Base-by-base conservation (phyloP, 2,113 vertebrate genomes). In the Trichomycterus rosablanca region DNA sequence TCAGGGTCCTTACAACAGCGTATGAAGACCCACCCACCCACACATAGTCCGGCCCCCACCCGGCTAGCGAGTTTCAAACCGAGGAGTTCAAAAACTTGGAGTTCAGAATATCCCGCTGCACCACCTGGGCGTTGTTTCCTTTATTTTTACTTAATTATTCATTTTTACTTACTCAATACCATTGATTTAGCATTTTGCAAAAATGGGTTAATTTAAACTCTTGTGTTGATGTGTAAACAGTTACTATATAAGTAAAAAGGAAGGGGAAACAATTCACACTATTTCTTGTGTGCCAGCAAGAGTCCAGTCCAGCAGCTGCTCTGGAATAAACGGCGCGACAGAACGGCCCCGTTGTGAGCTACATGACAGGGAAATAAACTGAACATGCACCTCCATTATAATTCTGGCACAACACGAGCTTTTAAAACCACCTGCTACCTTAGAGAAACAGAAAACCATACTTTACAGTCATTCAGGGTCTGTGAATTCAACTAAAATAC, bases 281-380 rank as follows among this genome's bases (percentile, higher is more conserved):
- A 30, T 15, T 18, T 51, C 49, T 26, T 30, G 16, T 32, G 14
- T 3, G 7, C 45, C 18, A n/a, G 20, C 26, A 54, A 20, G 26
- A 23, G 40, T 35, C 18, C 45, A 37, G 40, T 18, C 61, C 28
- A 54, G 40, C 50, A 63, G 50, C 23, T 54, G 40, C 40, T 53
- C 42, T 64, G 28, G 50, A 64, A 26, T 26, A 44, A 54, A 28
- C 19, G 32, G 16, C 2, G 11, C 1, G 20, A 55, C 61, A 64
- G 50, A 64, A 64, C 5, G 51, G 50, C 51, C 39, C 61, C 20
- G 15, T 50, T 55, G 50, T 46, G 61, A 64, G 50, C 40, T 55
- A 64, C 50, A 64, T 64, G 61, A 54, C 61, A 55, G 51, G 39
- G 51, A 55, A 64, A 55, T 64, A 55, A 64, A 30, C 61, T 64